These are phyloP conservation scores for Brachionus calyciflorus DNA, from an alignment of 1,140 invertebrate species.

Conservation along the genomic window DNA sequence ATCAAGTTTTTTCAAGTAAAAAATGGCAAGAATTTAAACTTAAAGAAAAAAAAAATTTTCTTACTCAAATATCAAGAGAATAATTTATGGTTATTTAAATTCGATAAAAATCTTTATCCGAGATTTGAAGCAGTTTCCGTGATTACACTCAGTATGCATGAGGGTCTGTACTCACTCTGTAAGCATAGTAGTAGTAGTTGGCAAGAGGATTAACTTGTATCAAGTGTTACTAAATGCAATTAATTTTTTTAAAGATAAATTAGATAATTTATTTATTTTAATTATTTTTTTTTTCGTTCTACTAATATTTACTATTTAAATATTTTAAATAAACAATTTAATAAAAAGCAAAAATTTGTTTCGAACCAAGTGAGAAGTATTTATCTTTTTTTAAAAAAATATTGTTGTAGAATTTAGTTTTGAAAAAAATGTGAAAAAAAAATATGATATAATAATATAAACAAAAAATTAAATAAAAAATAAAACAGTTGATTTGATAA, in stretches of 20 bases:
- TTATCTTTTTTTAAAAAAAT: background rate
- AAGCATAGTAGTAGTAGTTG: too few species aligned
- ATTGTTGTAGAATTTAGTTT: background rate
- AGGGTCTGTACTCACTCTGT: too few species aligned
- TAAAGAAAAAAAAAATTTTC: too few species aligned
- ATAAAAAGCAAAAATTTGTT: conserved; percentile 1
- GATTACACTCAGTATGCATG: too few species aligned
- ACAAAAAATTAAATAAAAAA: background rate
- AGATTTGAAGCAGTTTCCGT: conserved; percentile 22
- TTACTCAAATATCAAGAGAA: conserved; percentile 19
- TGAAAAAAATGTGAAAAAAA: conserved; percentile 27
- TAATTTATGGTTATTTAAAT: conserved; percentile 23
- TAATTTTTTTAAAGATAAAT: too few species aligned
- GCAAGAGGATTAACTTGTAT: too few species aligned
- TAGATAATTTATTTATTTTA: conserved; percentile 25
- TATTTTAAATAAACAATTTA: conserved; percentile 18
- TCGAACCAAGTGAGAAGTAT: conserved; percentile 1
- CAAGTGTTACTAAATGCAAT: too few species aligned
- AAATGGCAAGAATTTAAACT: too few species aligned
- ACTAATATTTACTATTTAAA: background rate
- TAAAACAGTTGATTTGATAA: background rate
- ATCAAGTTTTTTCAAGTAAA: too few species aligned
- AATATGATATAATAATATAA: conserved; percentile 38
- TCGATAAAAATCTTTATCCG: conserved; percentile 22
- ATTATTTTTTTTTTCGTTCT: background rate